Conservation (phyloP, 1,140 invertebrate species). For the Sinella curviseta region DNA sequence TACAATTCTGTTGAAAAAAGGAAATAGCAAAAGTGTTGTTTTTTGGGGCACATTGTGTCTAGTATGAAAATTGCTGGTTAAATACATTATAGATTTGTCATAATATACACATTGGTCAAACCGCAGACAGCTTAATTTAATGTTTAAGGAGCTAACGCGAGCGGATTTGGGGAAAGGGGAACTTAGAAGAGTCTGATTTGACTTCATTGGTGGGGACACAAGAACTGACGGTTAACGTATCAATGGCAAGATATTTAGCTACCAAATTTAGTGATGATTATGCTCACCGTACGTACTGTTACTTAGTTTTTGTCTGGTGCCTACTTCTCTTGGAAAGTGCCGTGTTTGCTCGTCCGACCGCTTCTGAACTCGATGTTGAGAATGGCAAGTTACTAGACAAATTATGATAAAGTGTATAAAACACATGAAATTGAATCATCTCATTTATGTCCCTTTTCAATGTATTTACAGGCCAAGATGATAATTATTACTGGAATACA, state of each 20-base stretch:
- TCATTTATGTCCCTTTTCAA: background rate
- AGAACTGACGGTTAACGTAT: background rate
- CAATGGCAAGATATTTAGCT: conserved; percentile 6
- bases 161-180: background rate
- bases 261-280: background rate
- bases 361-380: background rate
- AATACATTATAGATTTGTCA: too few relatives aligned
- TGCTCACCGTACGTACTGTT: background rate
- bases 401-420: too few relatives aligned
- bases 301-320: background rate
- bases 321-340: background rate
- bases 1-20: too few relatives aligned
- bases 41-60: too few relatives aligned
- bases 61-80: too few relatives aligned
- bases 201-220: background rate
- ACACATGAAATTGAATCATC: too few relatives aligned
- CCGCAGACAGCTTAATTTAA: too few relatives aligned
- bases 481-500: background rate
- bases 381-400: background rate
- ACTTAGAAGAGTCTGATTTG: background rate
- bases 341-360: background rate
- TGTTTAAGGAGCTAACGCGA: too few relatives aligned
- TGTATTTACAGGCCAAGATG: background rate
- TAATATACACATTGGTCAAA: too few relatives aligned
- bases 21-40: too few relatives aligned